phyloP scores from a whole-genome alignment of 2,113 vertebrate species.

The Thryonomys swinderianus region DNA sequence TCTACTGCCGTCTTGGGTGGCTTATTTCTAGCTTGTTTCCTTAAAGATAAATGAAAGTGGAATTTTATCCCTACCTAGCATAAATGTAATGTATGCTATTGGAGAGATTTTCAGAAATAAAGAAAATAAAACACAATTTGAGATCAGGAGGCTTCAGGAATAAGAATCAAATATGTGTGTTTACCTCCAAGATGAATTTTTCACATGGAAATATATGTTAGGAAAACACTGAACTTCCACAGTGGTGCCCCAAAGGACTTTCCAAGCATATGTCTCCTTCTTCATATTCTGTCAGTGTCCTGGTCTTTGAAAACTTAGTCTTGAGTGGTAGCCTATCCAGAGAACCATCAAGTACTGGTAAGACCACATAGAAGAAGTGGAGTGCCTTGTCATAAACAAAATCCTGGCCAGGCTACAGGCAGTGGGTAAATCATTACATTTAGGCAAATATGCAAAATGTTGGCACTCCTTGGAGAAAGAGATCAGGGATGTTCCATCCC shows the following conservation, averaged over 20 bases:
- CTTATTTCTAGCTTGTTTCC: not conserved
- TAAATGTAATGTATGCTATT: not conserved
- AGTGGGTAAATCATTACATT: not conserved
- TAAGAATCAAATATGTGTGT: not conserved
- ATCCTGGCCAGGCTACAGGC: no score
- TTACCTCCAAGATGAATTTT: not conserved
- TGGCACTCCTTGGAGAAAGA: not conserved
- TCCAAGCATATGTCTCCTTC: not conserved
- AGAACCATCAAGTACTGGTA: not conserved
- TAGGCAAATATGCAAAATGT: not conserved
- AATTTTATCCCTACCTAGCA: not conserved
- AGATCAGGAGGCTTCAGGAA: not conserved
- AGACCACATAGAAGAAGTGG: not conserved
- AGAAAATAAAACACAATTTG: slow-evolving; percentile 7
- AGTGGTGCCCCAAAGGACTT: not conserved
- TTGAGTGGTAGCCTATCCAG: not conserved
- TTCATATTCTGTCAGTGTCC: rapidly evolving
- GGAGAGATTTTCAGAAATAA: slow-evolving; percentile 15
- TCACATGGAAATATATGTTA: not conserved
- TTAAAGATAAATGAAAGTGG: slow-evolving; percentile 9
- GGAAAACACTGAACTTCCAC: not conserved
- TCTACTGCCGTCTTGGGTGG: not conserved
- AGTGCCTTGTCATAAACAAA: not conserved
- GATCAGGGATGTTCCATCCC: not conserved
- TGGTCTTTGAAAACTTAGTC: not conserved